phyloP scores from a whole-genome alignment of 2,888 invertebrate genomes.

The Ligdia adustata region DNA sequence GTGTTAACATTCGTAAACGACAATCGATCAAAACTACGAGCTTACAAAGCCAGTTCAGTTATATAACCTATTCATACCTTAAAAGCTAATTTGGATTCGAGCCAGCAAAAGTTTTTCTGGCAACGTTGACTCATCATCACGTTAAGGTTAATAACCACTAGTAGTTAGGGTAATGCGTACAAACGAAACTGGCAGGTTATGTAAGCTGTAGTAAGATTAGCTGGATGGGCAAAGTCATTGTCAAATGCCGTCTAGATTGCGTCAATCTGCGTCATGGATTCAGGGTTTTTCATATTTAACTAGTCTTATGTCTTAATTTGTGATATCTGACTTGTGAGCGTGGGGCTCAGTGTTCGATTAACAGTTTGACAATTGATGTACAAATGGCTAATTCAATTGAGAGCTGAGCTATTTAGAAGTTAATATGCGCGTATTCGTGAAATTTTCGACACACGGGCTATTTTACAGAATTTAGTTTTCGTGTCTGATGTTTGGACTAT shows the following conservation, averaged over 20 bases:
- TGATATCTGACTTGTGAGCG: too few relatives aligned
- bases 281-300: too few relatives aligned
- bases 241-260: background rate
- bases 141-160: conserved; percentile 5
- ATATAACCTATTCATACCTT: conserved; percentile 1
- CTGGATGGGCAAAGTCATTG: background rate
- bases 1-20: background rate
- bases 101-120: conserved; percentile 18
- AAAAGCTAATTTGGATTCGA: conserved; percentile 18
- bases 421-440: too few relatives aligned
- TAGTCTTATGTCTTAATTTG: too few relatives aligned
- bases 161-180: background rate
- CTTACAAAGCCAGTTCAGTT: conserved; percentile 2
- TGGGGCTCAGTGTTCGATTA: too few relatives aligned
- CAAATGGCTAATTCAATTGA: too few relatives aligned
- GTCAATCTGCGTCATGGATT: too few relatives aligned
- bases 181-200: background rate
- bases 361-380: too few relatives aligned
- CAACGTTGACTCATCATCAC: conserved; percentile 11
- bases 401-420: too few relatives aligned
- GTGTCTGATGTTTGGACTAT: too few relatives aligned
- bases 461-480: too few relatives aligned
- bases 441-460: too few relatives aligned
- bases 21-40: background rate
- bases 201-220: background rate